Evolutionary conservation across 1,140 invertebrate species (phyloP), one percentile per base, ranked within the genome.

Genomic region (Bombus confusus): DNA sequence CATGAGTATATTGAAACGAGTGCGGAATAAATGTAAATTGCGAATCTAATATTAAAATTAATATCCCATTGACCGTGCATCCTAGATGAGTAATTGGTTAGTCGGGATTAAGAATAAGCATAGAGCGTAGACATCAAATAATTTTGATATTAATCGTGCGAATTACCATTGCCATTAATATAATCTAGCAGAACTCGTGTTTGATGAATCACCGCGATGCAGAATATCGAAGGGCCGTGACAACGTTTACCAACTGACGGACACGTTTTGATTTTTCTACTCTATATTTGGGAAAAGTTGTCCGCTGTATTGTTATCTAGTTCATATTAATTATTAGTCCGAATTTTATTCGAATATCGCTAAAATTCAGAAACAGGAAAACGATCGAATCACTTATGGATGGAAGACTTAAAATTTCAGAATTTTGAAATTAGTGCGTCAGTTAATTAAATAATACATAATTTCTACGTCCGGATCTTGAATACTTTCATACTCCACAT

Each of bases 131-230:
- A 80, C 52, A 76, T 80, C 84, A 89, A 80, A 86, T 88, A 86
- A 89, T 89, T 89, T 89, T 89, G 75, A 89, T 89, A 89, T 88
- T 88, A 86, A 89, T 88, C 75, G 68, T 80, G 87, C 88, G 78
- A 88, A 85, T 73, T 57, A 77, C 37, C 75, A 80, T 86, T 86
- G 75, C 80, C 41, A 83, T 88, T 80, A 77, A 83, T 88, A n/a
- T 88, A 89, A 83, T 79, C 84, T 86, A 83, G 69, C 52, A 34
- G 68, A 57, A 47, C 37, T 81, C 83, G 78, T 62, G 57, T 86
- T 82, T 86, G 76, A 89, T 66, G 74, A 59, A 64, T 57, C 34
- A 28, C 77, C 43, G 39, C 76, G 74, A 64, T 39, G 12, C 4
- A 59, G 43, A 66, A 74, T 34, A 73, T 81, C 57, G 41, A 88